These are phyloP conservation scores for Syritta pipiens DNA, from an alignment of 2,888 invertebrate species.

Conservation along the genomic window DNA sequence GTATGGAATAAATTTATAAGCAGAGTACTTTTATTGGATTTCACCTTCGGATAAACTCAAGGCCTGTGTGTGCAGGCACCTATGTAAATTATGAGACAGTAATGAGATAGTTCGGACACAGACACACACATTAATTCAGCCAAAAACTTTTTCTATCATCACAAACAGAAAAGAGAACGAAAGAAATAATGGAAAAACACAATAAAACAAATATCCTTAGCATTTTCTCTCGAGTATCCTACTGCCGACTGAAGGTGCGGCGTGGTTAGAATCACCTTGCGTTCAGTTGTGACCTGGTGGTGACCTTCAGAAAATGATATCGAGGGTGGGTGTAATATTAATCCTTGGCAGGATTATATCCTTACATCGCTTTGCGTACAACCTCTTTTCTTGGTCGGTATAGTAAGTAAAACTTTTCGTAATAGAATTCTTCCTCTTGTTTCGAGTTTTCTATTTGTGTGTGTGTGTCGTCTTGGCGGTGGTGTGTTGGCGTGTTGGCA, in stretches of 20 bases:
- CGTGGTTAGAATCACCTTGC: constrained; percentile 37
- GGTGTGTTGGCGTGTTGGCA: constrained; percentile 18
- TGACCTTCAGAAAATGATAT: constrained; percentile 60
- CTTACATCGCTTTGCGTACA: constrained; percentile 44
- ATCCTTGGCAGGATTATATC: constrained; percentile 60
- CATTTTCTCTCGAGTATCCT: constrained; percentile 38
- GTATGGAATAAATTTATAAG: constrained; percentile 54
- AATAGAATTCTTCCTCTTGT: constrained; percentile 62
- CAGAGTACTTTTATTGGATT: constrained; percentile 64
- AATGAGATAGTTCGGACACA: constrained; percentile 63
- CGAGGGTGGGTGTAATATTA: constrained; percentile 56
- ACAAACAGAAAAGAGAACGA: constrained; percentile 17
- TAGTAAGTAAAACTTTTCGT: constrained; percentile 67
- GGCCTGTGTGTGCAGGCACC: constrained; percentile 32
- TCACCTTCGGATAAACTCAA: constrained; percentile 55
- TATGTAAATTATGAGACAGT: constrained; percentile 68
- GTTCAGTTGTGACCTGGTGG: constrained; percentile 56
- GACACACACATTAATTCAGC: constrained; percentile 9
- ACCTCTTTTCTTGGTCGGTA: constrained; percentile 56
- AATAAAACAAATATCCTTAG: constrained; percentile 57
- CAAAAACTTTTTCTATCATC: constrained; percentile 48
- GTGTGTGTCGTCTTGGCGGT: not conserved
- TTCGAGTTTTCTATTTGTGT: constrained; percentile 9
- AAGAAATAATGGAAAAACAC: constrained; percentile 17
- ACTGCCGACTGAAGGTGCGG: too few species aligned